phyloP scores from a whole-genome alignment of 2,888 invertebrate genomes.

The Acleris cristana region DNA sequence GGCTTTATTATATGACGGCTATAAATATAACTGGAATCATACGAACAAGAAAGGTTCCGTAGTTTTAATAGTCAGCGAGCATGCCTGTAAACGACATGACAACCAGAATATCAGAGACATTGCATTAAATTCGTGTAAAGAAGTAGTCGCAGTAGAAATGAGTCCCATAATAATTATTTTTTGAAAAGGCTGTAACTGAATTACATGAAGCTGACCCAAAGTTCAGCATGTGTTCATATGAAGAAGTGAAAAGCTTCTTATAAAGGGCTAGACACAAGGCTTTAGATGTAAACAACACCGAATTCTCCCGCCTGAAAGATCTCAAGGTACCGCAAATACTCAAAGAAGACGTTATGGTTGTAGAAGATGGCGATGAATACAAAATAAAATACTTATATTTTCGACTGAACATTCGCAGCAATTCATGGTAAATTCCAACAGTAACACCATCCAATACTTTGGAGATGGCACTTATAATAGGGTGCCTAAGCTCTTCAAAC shows the following conservation, averaged over 20 bases:
- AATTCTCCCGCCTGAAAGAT: constrained; percentile 9
- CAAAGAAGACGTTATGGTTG: background rate
- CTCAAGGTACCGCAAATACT: constrained; percentile 5
- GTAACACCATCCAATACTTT: constrained; percentile 4
- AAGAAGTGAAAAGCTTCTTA: background rate
- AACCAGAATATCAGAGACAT: no score
- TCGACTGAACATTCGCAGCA: background rate
- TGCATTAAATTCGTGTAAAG: no score
- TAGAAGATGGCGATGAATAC: no score
- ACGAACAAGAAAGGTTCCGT: constrained; percentile 11
- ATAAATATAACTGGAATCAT: constrained; percentile 10
- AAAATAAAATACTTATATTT: no score
- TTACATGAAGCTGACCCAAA: no score
- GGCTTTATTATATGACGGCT: constrained; percentile 2
- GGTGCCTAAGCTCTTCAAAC: no score
- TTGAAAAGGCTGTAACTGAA: no score
- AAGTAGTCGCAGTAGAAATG: no score
- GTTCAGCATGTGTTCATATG: no score
- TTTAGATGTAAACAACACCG: constrained; percentile 2
- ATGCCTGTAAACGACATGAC: no score
- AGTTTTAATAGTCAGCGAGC: constrained; percentile 2
- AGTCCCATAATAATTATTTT: no score
- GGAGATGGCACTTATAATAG: background rate
- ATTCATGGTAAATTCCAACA: constrained; percentile 6
- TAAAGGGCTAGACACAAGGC: background rate